Conservation (phyloP, 2,797 vertebrate species). For the Ammospiza maritima region DNA sequence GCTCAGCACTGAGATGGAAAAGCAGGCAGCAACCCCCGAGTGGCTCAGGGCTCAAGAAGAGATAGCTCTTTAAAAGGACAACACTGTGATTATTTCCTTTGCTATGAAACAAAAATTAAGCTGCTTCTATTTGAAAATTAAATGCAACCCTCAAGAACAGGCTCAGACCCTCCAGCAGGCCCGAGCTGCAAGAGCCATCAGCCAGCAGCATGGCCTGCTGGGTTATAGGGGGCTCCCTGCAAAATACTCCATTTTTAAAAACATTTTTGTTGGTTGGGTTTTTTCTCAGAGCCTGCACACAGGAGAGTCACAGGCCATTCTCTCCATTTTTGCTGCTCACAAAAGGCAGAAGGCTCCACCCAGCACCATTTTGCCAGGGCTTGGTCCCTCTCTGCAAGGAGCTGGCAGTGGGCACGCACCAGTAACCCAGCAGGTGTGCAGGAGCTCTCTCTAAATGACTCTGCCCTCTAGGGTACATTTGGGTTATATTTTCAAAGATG, state of each 20-base stretch:
- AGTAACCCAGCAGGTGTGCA: slow-evolving; percentile 15
- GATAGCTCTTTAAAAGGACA: neutral
- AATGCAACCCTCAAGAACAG: neutral
- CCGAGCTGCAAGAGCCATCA: neutral
- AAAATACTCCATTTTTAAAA: neutral
- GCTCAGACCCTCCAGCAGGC: neutral
- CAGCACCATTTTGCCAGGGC: slow-evolving; percentile 4
- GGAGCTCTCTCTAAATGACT: slow-evolving; percentile 60
- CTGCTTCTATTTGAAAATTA: neutral
- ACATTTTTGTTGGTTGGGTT: rapidly evolving
- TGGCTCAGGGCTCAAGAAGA: neutral
- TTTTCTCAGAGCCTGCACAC: neutral
- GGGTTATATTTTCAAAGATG: slow-evolving; percentile 52
- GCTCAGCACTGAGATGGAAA: neutral
- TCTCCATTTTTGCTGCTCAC: neutral
- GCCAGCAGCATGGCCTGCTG: neutral
- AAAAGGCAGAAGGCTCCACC: neutral
- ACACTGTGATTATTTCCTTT: neutral
- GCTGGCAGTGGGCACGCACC: neutral
- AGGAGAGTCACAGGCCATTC: neutral
- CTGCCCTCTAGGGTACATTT: slow-evolving; percentile 70
- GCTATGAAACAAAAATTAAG: neutral
- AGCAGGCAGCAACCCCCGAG: neutral
- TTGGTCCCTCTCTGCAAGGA: neutral
- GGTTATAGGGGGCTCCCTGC: rapidly evolving